These are phyloP conservation scores for Pterocles gutturalis DNA, from an alignment of 2,113 vertebrate species.

Conservation along the genomic window DNA sequence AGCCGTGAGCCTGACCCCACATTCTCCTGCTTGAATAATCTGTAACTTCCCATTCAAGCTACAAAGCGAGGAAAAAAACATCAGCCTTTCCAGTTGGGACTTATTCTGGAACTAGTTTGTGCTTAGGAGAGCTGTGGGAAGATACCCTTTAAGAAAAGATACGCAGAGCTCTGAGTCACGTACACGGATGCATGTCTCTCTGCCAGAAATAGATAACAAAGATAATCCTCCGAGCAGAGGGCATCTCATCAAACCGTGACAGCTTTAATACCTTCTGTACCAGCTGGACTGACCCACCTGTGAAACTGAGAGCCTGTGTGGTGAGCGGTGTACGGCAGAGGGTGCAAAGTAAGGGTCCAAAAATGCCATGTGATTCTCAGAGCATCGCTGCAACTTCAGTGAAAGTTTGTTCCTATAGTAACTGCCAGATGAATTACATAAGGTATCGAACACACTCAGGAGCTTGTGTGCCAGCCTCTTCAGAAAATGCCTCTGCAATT, in stretches of 20 bases:
- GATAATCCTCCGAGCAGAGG: not conserved
- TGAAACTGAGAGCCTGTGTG: not conserved
- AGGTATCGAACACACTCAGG: not conserved
- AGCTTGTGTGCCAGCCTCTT: not conserved
- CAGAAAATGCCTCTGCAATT: not conserved
- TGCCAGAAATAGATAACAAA: not conserved
- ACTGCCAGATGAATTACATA: slow-evolving; percentile 2
- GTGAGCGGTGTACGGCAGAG: not conserved
- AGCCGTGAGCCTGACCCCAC: not conserved
- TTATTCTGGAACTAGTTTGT: not conserved
- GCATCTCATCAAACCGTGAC: not conserved
- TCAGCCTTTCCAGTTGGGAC: not conserved
- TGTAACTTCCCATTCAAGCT: not conserved
- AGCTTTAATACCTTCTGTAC: not conserved
- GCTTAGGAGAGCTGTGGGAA: not conserved
- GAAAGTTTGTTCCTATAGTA: slow-evolving; percentile 58
- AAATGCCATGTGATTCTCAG: not conserved
- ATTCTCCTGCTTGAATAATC: not conserved
- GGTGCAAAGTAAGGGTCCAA: not conserved
- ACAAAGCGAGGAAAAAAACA: not conserved
- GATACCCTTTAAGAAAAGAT: not conserved
- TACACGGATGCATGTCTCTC: not conserved
- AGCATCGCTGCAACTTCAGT: not conserved
- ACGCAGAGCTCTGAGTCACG: not conserved
- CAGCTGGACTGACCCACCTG: not conserved